phyloP scores from a whole-genome alignment of 2,888 invertebrate species.

The Gastrophysa polygoni region DNA sequence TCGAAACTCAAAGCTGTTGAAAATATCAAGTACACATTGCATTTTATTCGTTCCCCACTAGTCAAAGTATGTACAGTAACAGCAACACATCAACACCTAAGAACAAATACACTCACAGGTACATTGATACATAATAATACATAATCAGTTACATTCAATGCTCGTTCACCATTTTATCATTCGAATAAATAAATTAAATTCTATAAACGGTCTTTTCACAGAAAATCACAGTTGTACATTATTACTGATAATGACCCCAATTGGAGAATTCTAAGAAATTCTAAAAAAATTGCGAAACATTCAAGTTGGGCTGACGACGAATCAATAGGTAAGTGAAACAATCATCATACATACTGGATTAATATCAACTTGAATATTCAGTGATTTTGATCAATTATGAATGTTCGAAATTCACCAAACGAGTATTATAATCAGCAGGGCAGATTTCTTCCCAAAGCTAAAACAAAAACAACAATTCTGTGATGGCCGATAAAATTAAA shows the following conservation, averaged over 20 bases:
- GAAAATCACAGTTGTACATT: constrained; percentile 51
- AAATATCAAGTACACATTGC: constrained; percentile 15
- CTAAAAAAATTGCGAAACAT: constrained; percentile 12
- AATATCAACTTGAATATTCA: too few relatives aligned
- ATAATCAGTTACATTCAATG: constrained; percentile 31
- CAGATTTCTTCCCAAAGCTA: too few relatives aligned
- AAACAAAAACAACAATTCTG: too few relatives aligned
- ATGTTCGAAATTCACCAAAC: too few relatives aligned
- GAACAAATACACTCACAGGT: constrained; percentile 51
- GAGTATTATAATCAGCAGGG: too few relatives aligned
- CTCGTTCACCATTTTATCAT: constrained; percentile 31
- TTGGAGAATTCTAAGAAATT: constrained; percentile 16
- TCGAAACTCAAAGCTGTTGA: neutral
- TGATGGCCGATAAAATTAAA: too few relatives aligned
- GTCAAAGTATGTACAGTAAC: constrained; percentile 45
- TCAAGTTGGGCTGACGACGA: constrained; percentile 4
- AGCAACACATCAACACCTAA: constrained; percentile 52
- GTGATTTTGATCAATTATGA: too few relatives aligned
- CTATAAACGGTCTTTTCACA: constrained; percentile 46
- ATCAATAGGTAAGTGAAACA: too few relatives aligned
- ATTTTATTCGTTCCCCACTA: neutral
- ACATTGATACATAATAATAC: constrained; percentile 50
- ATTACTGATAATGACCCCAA: constrained; percentile 38
- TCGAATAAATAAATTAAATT: constrained; percentile 42
- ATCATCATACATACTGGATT: too few relatives aligned